Percentiles rank a stretch among this genome's conserved stretches.
phyloP scores from a whole-genome alignment of 2,888 invertebrate genomes.

The Aethes cnicana region DNA sequence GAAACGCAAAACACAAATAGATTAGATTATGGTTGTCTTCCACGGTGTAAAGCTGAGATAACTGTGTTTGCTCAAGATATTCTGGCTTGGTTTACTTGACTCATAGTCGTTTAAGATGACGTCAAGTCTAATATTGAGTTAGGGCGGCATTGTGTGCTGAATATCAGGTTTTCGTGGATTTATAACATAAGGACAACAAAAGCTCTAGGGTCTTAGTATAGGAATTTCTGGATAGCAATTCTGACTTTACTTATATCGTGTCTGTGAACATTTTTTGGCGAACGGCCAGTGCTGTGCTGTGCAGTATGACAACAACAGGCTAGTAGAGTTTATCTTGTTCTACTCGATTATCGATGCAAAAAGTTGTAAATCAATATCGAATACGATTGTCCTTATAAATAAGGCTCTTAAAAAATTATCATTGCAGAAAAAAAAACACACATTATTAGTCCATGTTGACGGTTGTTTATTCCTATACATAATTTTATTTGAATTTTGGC shows the following conservation, averaged over 20 bases:
- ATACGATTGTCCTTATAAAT: neutral
- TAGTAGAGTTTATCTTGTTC: slow-evolving; percentile 25
- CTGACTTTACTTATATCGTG: slow-evolving; percentile 36
- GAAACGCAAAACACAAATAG: slow-evolving; percentile 63
- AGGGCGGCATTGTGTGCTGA: slow-evolving; percentile 27
- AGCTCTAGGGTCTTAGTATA: slow-evolving; percentile 1
- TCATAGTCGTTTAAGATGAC: slow-evolving; percentile 51
- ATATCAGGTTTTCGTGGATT: slow-evolving; percentile 15
- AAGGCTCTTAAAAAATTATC: neutral
- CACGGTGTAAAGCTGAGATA: slow-evolving; percentile 51
- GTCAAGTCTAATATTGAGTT: slow-evolving; percentile 52
- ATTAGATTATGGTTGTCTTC: slow-evolving; percentile 62
- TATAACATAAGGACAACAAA: neutral
- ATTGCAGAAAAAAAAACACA: neutral
- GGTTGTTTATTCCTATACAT: too few relatives aligned
- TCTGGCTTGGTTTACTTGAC: slow-evolving; percentile 50
- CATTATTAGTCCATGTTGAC: too few relatives aligned
- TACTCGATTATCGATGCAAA: slow-evolving; percentile 15
- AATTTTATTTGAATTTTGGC: too few relatives aligned
- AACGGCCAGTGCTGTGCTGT: slow-evolving; percentile 42
- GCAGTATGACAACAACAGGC: slow-evolving; percentile 25
- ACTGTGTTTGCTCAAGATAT: slow-evolving; percentile 63
- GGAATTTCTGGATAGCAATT: slow-evolving; percentile 34
- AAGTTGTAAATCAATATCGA: slow-evolving; percentile 1
- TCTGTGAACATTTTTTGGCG: slow-evolving; percentile 45